Conservation (phyloP, 2,113 vertebrate genomes). For the Pelusios castaneus region DNA sequence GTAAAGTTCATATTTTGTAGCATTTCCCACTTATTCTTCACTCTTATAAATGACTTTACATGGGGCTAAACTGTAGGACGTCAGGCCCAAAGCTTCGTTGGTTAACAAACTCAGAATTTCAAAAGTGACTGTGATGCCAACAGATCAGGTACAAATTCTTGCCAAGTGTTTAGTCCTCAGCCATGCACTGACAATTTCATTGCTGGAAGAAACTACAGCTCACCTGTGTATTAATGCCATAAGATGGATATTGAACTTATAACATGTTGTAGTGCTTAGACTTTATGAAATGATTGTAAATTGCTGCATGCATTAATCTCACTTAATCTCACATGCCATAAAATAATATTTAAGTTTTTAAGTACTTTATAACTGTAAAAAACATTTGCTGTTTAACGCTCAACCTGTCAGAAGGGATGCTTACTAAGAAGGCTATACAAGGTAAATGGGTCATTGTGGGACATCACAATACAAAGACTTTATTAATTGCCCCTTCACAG, state of each 20-base stretch:
- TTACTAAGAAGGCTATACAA: background rate
- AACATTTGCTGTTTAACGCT: background rate
- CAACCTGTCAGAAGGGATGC: background rate
- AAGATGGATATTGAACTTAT: no score
- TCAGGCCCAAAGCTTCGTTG: rapidly evolving
- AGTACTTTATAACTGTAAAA: background rate
- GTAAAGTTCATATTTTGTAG: background rate
- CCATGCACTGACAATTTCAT: no score
- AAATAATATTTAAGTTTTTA: background rate
- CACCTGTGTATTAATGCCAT: no score
- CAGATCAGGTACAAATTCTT: no score
- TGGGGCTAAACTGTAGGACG: background rate
- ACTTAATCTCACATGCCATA: background rate
- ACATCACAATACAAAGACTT: no score
- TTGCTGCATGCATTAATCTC: background rate
- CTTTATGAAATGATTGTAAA: background rate
- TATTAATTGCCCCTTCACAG: no score
- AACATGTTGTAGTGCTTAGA: background rate
- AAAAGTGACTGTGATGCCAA: background rate
- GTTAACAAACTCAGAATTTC: background rate
- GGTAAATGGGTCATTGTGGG: background rate
- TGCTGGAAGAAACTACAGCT: no score
- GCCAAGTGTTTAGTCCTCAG: no score
- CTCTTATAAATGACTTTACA: background rate
- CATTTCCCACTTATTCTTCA: background rate